Base-by-base conservation (phyloP, 2,797 vertebrate species). In the Neosilurus hyrtlii region DNA sequence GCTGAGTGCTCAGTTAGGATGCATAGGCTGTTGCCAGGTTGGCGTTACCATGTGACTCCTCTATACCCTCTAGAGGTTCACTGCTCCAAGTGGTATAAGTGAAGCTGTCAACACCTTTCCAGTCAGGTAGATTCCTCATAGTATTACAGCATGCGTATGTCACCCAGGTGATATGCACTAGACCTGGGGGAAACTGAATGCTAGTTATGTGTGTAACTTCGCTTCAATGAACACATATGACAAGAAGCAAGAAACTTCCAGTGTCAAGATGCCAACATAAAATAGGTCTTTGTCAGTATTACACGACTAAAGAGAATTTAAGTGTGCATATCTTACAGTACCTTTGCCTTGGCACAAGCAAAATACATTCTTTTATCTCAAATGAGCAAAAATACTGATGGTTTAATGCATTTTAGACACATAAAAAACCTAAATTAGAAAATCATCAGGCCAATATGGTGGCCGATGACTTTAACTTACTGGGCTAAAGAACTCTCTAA, bases 71-170 rank as follows among this genome's bases (percentile, higher is more conserved):
- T 43, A 65, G 62, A 2, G 37, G 62, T 9, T 22, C n/a, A 65
- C 3, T 26, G n/a, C n/a, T 65, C 35, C n/a, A 49, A 66, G 15
- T 66, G 62, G 24, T 66, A 10, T 52, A 24, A 63, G 61, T 52
- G 61, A 65, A 22, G 61, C 43, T 54, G 77, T 30, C 16, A 79
- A 79, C 77, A 79, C 62, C 16, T 79, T 66, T 66, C 43, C n/a
- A 66, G 9, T 20, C 16, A 51, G 73, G 12, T 56, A 76, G 30
- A 2, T 57, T 24, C 9, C 37, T 59, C 16, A 10, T 37, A n/a
- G n/a, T n/a, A n/a, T n/a, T n/a, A n/a, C n/a, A n/a, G n/a, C 26
- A 14, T n/a, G 18, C 7, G 26, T 74, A 56, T 74, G 51, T 18
- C 24, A 74, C 56, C 14, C 52, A 56, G n/a, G 22, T 51, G 68